Conservation (phyloP, 2,113 vertebrate genomes). For the Leptocoma aspasia region DNA sequence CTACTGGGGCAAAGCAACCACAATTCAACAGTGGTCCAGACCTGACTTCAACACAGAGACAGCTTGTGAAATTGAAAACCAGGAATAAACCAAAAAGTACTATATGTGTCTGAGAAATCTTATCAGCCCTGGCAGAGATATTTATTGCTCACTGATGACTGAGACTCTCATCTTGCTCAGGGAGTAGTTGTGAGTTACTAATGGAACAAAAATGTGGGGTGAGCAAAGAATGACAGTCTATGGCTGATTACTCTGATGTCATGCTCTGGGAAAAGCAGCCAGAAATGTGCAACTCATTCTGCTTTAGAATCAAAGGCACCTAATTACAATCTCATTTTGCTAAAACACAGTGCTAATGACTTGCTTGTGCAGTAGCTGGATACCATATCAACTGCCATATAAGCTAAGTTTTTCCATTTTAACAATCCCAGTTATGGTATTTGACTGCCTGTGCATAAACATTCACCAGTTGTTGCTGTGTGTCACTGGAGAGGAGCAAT, state of each 20-base stretch:
- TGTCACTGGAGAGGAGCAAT: background rate
- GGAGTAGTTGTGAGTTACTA: background rate
- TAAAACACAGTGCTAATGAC: conserved; percentile 32
- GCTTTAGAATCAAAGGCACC: conserved; percentile 22
- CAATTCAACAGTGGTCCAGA: background rate
- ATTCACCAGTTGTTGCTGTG: background rate
- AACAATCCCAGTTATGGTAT: background rate
- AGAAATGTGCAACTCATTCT: conserved; percentile 55
- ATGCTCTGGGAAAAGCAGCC: conserved; percentile 3
- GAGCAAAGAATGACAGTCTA: background rate
- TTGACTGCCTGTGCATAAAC: background rate
- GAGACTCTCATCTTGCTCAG: background rate
- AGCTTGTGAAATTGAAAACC: background rate
- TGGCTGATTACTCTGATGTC: conserved; percentile 33
- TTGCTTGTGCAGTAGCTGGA: conserved; percentile 41
- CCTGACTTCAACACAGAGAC: background rate
- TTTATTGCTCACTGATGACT: conserved; percentile 16
- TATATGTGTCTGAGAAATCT: background rate
- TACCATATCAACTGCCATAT: background rate
- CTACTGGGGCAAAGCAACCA: background rate
- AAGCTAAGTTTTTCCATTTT: conserved; percentile 8
- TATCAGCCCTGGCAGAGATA: background rate
- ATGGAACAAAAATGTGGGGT: conserved; percentile 14
- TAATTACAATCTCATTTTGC: conserved; percentile 57
- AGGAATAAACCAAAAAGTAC: background rate